Conservation (phyloP, 2,113 vertebrate species). For the Tetrao urogallus region DNA sequence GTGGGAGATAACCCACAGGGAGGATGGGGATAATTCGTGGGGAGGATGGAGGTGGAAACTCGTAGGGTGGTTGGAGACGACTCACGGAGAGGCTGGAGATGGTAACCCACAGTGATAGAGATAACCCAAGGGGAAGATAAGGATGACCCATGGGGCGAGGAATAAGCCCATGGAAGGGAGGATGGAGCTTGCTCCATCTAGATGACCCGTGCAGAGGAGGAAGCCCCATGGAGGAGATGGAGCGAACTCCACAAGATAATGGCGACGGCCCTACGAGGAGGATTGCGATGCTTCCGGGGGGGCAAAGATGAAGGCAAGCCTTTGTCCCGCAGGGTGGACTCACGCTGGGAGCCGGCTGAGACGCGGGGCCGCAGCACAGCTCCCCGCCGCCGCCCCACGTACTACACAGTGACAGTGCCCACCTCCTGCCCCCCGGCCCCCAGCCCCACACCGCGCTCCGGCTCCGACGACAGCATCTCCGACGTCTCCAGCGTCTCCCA, state of each 20-base stretch:
- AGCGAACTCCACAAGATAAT: background rate
- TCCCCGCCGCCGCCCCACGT: background rate
- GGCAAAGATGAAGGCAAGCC: background rate
- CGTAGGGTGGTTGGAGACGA: too few relatives aligned
- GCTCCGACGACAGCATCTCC: constrained; percentile 46
- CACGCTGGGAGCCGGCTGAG: background rate
- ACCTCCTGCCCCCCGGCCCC: background rate
- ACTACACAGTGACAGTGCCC: constrained; percentile 41
- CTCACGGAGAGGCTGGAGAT: background rate
- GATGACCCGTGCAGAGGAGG: background rate
- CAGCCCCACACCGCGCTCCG: background rate
- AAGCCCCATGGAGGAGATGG: background rate
- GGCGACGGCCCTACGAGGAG: rapidly evolving
- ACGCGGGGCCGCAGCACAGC: background rate
- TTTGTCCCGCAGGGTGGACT: background rate
- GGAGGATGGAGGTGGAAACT: too few relatives aligned
- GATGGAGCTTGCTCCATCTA: background rate
- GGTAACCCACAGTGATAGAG: background rate
- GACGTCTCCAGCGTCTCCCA: constrained; percentile 40
- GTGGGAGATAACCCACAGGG: too few relatives aligned
- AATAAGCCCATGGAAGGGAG: background rate
- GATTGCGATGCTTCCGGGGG: background rate
- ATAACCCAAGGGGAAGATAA: background rate
- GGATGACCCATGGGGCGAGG: background rate
- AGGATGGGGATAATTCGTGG: too few relatives aligned